phyloP scores from a whole-genome alignment of 2,797 vertebrate genomes.

The Graptemys geographica region DNA sequence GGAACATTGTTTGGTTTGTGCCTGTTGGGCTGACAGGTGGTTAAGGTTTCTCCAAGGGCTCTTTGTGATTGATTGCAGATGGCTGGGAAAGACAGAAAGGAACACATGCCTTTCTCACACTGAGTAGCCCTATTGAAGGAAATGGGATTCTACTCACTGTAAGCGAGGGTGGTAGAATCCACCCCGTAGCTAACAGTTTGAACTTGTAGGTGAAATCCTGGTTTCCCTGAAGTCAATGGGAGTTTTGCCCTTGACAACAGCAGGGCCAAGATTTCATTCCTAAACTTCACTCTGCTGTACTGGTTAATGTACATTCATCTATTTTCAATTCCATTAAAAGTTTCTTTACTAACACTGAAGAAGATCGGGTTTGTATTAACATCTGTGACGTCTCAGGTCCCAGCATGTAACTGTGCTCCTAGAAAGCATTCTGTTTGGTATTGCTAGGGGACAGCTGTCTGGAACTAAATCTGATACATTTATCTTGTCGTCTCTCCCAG shows the following conservation, averaged over 20 bases:
- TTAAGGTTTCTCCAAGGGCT: not conserved
- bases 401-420: not conserved
- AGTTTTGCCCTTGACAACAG: not conserved
- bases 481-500: not conserved
- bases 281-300: not conserved
- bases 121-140: not conserved
- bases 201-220: not conserved
- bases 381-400: not conserved
- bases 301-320: fast-evolving
- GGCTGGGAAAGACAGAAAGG: not conserved
- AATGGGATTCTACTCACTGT: not conserved
- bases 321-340: fast-evolving
- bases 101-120: not conserved
- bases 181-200: not conserved
- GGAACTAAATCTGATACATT: not conserved
- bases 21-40: not conserved
- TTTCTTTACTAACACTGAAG: not conserved
- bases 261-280: fast-evolving
- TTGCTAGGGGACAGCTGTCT: not conserved
- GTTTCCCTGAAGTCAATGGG: not conserved
- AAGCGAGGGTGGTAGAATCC: not conserved
- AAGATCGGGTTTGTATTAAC: not conserved
- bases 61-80: not conserved
- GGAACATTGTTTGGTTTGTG: not conserved
- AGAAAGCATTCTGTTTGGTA: not conserved